Conservation (phyloP, 2,888 invertebrate species). For the Trichogramma dendrolimi region DNA sequence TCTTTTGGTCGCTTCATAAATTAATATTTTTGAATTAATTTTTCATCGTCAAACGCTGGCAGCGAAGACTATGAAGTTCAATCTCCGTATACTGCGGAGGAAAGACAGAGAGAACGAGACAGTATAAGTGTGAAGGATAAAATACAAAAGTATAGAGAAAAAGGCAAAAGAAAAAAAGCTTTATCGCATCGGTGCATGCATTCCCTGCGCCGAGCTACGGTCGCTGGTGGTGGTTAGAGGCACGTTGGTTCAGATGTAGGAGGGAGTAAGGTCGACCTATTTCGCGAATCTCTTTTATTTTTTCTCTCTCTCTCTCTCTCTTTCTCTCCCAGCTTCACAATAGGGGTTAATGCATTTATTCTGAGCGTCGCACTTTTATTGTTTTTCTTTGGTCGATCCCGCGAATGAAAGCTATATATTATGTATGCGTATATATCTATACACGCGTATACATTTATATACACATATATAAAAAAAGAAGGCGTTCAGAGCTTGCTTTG, state of each 20-base stretch:
- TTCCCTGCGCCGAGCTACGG: constrained; percentile 10
- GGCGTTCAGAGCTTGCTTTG: not conserved
- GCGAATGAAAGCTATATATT: constrained; percentile 2
- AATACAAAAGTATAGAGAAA: not conserved
- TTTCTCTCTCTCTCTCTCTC: too few relatives aligned
- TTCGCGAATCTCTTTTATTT: constrained; percentile 2
- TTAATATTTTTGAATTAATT: too few relatives aligned
- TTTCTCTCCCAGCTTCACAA: constrained; percentile 10
- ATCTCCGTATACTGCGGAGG: not conserved
- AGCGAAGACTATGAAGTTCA: too few relatives aligned
- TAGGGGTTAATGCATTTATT: constrained; percentile 23
- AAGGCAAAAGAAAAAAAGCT: not conserved
- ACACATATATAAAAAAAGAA: too few relatives aligned
- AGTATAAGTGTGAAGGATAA: not conserved
- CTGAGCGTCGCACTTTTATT: constrained; percentile 22
- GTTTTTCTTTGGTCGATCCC: constrained; percentile 13
- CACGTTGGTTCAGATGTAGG: not conserved
- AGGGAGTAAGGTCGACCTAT: constrained; percentile 13
- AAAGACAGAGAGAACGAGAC: not conserved
- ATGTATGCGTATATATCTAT: too few relatives aligned
- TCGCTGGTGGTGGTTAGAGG: not conserved
- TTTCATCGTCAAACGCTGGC: too few relatives aligned
- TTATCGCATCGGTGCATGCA: constrained; percentile 24
- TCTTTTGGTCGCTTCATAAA: too few relatives aligned
- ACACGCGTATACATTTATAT: too few relatives aligned